Conservation (phyloP, 2,888 invertebrate genomes). For the Leucophora obtusa region DNA sequence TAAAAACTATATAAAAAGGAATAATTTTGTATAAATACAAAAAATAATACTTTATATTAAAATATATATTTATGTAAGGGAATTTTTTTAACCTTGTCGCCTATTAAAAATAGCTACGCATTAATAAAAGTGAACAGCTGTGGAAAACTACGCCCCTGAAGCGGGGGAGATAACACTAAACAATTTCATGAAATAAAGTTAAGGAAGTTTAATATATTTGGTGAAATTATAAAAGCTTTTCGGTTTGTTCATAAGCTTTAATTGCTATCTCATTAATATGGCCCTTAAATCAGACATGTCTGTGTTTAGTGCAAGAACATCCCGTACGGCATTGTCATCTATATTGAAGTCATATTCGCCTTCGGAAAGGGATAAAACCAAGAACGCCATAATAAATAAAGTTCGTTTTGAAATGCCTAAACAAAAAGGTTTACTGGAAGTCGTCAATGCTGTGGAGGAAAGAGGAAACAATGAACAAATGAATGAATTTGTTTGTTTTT, state of each 20-base stretch:
- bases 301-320: slow-evolving; percentile 72
- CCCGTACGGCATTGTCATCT: slow-evolving; percentile 69
- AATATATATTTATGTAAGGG: slow-evolving; percentile 23
- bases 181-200: slow-evolving; percentile 17
- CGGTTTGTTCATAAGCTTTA: not conserved
- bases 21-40: not conserved
- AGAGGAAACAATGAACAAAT: slow-evolving; percentile 69
- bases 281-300: slow-evolving; percentile 70
- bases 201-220: slow-evolving; percentile 10
- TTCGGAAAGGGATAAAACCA: slow-evolving; percentile 74
- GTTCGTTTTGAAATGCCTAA: slow-evolving; percentile 75
- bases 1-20: not conserved
- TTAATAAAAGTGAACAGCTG: slow-evolving; percentile 15
- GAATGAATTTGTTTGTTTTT: slow-evolving; percentile 72
- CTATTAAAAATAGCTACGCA: slow-evolving; percentile 9
- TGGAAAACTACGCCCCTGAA: not conserved
- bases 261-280: not conserved
- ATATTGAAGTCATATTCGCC: slow-evolving; percentile 74
- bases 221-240: slow-evolving; percentile 39
- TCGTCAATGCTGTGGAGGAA: slow-evolving; percentile 69
- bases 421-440: slow-evolving; percentile 70
- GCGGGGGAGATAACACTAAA: not conserved
- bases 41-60: not conserved
- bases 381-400: slow-evolving; percentile 73
- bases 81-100: slow-evolving; percentile 5